A percentile compares a stretch with the other conserved stretches of the same genome.
Evolutionary conservation across 2,113 vertebrate species (phyloP).

Genomic region (Orycteropus afer): DNA sequence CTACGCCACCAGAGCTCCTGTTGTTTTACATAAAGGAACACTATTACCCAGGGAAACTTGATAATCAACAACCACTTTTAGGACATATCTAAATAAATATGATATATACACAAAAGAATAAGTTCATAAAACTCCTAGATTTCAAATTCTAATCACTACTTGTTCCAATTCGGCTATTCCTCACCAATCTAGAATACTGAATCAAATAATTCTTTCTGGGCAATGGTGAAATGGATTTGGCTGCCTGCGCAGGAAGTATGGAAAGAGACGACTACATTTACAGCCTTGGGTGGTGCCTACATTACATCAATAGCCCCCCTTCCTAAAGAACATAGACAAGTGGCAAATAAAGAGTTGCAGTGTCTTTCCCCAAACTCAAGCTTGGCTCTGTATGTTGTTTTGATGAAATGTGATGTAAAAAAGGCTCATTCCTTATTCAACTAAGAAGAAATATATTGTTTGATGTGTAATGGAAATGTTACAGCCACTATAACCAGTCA

Average conservation of each 20-base stretch:
- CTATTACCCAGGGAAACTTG: conserved; percentile 10
- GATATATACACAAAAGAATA: conserved; percentile 44
- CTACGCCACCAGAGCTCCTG: too few species aligned
- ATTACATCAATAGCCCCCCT: conserved; percentile 41
- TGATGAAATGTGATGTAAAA: conserved; percentile 55
- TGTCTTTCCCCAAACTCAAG: conserved; percentile 52
- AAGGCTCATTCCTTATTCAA: conserved; percentile 54
- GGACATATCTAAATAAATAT: conserved; percentile 14
- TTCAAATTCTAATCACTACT: conserved; percentile 49
- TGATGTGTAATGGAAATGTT: conserved; percentile 39
- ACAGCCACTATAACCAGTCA: not conserved
- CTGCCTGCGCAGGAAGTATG: conserved; percentile 57
- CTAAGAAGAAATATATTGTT: conserved; percentile 64
- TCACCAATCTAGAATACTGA: conserved; percentile 45
- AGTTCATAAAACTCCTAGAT: conserved; percentile 45
- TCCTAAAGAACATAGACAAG: conserved; percentile 33
- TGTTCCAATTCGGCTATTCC: conserved; percentile 35
- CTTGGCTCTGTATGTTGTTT: conserved; percentile 60
- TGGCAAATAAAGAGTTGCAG: conserved; percentile 47
- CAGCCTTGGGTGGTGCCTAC: conserved; percentile 39
- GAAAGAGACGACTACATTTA: conserved; percentile 26
- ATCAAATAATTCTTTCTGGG: conserved; percentile 64
- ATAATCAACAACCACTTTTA: conserved; percentile 13
- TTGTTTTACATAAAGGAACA: conserved; percentile 37
- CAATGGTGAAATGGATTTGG: conserved; percentile 56